A percentile compares a stretch with the other conserved stretches of the same genome.
Conservation (phyloP, 2,797 vertebrate species). For the Tenualosa thibaudeaui region DNA sequence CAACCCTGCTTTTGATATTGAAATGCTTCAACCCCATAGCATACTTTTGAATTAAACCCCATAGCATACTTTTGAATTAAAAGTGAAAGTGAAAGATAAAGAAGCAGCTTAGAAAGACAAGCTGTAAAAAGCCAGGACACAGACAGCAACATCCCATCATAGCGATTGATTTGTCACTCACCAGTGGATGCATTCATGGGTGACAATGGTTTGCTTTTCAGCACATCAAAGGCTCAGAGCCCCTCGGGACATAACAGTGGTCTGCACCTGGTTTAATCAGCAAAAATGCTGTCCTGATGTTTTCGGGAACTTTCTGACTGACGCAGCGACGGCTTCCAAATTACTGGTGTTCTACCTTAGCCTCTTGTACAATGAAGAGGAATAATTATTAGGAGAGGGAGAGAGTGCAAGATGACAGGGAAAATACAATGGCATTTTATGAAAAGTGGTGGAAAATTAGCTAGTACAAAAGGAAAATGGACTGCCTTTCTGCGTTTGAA, state of each 20-base stretch:
- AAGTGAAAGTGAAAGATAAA: constrained; percentile 32
- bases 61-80: constrained; percentile 44
- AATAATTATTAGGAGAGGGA: background rate
- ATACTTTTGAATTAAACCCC: constrained; percentile 43
- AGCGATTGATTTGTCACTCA: constrained; percentile 59
- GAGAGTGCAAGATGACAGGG: too few relatives aligned
- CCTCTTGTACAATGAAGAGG: constrained; percentile 24
- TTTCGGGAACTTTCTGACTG: constrained; percentile 62
- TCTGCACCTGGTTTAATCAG: constrained; percentile 77
- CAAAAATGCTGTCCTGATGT: constrained; percentile 70
- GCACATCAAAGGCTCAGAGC: constrained; percentile 72
- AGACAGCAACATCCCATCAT: constrained; percentile 44
- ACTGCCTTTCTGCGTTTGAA: background rate
- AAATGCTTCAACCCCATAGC: constrained; percentile 18
- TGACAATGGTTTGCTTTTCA: constrained; percentile 68
- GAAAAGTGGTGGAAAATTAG: constrained; percentile 8
- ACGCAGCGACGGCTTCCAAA: constrained; percentile 63
- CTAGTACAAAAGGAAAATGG: background rate
- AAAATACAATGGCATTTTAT: background rate
- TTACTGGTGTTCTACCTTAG: constrained; percentile 56
- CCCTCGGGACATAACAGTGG: constrained; percentile 73
- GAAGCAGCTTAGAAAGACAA: constrained; percentile 29
- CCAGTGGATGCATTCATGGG: constrained; percentile 60
- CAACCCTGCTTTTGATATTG: constrained; percentile 3
- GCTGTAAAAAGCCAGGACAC: constrained; percentile 39